phyloP scores from a whole-genome alignment of 2,888 invertebrate species.

The Oxyteleia sp. region DNA sequence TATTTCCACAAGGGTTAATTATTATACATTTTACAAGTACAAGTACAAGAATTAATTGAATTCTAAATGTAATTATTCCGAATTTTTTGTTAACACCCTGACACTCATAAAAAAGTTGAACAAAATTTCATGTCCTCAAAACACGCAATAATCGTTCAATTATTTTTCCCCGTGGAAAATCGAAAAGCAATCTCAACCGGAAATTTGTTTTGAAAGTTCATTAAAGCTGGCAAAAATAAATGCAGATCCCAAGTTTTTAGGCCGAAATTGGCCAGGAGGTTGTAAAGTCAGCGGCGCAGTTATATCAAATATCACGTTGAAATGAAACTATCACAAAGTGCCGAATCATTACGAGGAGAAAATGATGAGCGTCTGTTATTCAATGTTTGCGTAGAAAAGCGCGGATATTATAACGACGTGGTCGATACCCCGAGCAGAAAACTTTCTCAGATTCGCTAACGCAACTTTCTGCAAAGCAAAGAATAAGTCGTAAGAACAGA shows the following conservation, averaged over 20 bases:
- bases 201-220: slow-evolving; percentile 47
- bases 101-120: too few relatives aligned
- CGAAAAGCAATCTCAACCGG: slow-evolving; percentile 10
- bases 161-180: background rate
- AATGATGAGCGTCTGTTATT: slow-evolving; percentile 72
- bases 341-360: slow-evolving; percentile 71
- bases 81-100: too few relatives aligned
- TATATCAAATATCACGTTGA: slow-evolving; percentile 56
- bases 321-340: slow-evolving; percentile 70
- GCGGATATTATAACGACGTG: slow-evolving; percentile 67
- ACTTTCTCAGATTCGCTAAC: slow-evolving; percentile 71
- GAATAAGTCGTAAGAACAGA: slow-evolving; percentile 73
- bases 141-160: background rate
- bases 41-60: too few relatives aligned
- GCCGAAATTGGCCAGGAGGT: slow-evolving; percentile 17
- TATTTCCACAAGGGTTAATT: too few relatives aligned
- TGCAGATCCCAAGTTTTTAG: slow-evolving; percentile 32
- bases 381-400: slow-evolving; percentile 70
- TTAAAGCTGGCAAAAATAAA: slow-evolving; percentile 44
- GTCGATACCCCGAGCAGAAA: slow-evolving; percentile 68
- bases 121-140: too few relatives aligned
- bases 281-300: slow-evolving; percentile 43
- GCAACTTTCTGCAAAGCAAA: slow-evolving; percentile 71
- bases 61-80: too few relatives aligned
- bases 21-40: too few relatives aligned